Percentiles rank a stretch among this genome's conserved stretches.
Conservation (phyloP, 2,113 vertebrate genomes). For the Trinectes maculatus region DNA sequence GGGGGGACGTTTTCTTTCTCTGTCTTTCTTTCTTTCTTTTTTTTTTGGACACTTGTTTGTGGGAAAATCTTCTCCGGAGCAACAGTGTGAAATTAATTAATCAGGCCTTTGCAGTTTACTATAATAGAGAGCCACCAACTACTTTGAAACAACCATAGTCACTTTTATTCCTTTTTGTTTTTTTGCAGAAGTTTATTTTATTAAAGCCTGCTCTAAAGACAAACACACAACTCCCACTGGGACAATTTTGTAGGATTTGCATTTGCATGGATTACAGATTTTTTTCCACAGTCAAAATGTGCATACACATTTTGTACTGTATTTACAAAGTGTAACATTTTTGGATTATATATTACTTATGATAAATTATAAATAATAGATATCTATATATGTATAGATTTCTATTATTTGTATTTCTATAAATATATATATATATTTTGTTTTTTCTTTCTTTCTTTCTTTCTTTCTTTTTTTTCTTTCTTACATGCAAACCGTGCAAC, state of each 20-base stretch:
- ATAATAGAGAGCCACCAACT: constrained; percentile 65
- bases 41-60: constrained; percentile 81
- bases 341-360: background rate
- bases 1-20: constrained; percentile 50
- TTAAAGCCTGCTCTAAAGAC: constrained; percentile 3
- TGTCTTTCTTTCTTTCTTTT: constrained; percentile 75
- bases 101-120: constrained; percentile 62
- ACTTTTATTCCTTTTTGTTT: constrained; percentile 11
- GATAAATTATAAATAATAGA: background rate
- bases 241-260: background rate
- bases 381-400: background rate
- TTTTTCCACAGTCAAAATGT: background rate
- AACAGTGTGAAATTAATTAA: constrained; percentile 88
- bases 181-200: constrained; percentile 38
- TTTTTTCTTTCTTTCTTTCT: constrained; percentile 6
- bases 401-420: background rate
- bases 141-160: constrained; percentile 38
- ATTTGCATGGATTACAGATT: background rate
- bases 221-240: background rate
- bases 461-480: constrained; percentile 23
- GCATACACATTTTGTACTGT: background rate
- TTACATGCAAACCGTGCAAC: constrained; percentile 51
- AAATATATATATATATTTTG: background rate
- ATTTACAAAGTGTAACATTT: background rate
- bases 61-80: constrained; percentile 81